Percentiles rank a stretch among this genome's conserved stretches.
These are phyloP conservation scores for Hypsibius dujardini DNA, from an alignment of 1,140 invertebrate genomes.

Conservation along the genomic window DNA sequence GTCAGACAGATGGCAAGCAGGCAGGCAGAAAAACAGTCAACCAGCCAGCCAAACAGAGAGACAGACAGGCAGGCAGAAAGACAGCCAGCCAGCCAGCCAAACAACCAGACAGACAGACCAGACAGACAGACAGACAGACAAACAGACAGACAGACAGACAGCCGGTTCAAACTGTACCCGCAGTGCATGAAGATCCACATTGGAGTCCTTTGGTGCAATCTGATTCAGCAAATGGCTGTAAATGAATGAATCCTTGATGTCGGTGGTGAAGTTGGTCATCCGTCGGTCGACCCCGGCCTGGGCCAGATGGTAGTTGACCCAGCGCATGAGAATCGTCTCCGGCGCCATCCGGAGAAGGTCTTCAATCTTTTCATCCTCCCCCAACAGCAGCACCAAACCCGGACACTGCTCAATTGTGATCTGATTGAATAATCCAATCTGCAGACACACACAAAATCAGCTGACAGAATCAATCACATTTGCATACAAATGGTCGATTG, in stretches of 20 bases:
- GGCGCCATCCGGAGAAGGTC: constrained; percentile 89
- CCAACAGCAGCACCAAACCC: constrained; percentile 68
- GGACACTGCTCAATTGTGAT: constrained; percentile 92
- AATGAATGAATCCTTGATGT: constrained; percentile 88
- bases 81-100: too few species aligned
- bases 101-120: too few species aligned
- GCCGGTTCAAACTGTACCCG: constrained; percentile 33
- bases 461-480: too few species aligned
- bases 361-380: constrained; percentile 78
- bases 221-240: constrained; percentile 83
- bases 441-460: constrained; percentile 23
- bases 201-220: constrained; percentile 69
- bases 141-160: constrained; percentile 27
- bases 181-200: constrained; percentile 64
- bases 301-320: constrained; percentile 95
- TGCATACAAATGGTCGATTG: neutral
- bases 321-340: constrained; percentile 82
- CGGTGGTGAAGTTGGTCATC: constrained; percentile 80
- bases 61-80: too few species aligned
- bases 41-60: too few species aligned
- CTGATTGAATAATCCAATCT: constrained; percentile 91
- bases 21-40: too few species aligned
- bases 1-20: too few species aligned
- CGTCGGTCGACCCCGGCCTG: constrained; percentile 57
- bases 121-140: too few species aligned